Conservation (phyloP, 2,888 invertebrate species). For the Noctua pronuba region DNA sequence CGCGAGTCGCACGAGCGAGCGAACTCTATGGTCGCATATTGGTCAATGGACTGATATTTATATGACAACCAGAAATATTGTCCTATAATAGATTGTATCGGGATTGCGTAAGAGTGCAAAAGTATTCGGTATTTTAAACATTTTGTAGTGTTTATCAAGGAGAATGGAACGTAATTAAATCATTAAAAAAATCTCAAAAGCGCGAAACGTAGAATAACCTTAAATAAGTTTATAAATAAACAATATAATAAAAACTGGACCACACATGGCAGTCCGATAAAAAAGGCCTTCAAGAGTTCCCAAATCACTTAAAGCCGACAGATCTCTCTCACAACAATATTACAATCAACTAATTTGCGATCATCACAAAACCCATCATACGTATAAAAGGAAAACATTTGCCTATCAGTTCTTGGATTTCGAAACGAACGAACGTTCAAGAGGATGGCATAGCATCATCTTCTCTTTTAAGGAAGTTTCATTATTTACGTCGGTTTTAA, state of each 20-base stretch:
- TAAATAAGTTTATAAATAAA: no score
- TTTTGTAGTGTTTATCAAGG: background rate
- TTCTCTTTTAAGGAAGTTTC: background rate
- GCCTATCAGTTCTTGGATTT: background rate
- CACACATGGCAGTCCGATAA: constrained; percentile 17
- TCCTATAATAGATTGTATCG: background rate
- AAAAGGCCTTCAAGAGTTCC: constrained; percentile 28
- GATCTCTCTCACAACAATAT: constrained; percentile 8
- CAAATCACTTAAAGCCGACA: constrained; percentile 29
- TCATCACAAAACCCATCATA: constrained; percentile 2
- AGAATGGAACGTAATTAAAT: background rate
- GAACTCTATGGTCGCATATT: constrained; percentile 18
- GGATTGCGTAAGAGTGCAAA: background rate
- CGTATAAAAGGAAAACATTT: constrained; percentile 3
- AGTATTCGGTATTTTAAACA: background rate
- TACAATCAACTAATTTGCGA: constrained; percentile 36
- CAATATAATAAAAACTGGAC: constrained; percentile 29
- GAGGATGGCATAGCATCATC: background rate
- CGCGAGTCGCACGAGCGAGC: constrained; percentile 3
- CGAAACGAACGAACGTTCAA: background rate
- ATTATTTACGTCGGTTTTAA: no score
- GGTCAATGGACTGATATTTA: constrained; percentile 41
- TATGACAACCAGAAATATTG: constrained; percentile 12
- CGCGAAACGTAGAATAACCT: background rate
- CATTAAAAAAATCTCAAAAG: background rate